Percentiles rank a stretch among this genome's conserved stretches.
Conservation (phyloP, 2,888 invertebrate species). For the Macaria notata region DNA sequence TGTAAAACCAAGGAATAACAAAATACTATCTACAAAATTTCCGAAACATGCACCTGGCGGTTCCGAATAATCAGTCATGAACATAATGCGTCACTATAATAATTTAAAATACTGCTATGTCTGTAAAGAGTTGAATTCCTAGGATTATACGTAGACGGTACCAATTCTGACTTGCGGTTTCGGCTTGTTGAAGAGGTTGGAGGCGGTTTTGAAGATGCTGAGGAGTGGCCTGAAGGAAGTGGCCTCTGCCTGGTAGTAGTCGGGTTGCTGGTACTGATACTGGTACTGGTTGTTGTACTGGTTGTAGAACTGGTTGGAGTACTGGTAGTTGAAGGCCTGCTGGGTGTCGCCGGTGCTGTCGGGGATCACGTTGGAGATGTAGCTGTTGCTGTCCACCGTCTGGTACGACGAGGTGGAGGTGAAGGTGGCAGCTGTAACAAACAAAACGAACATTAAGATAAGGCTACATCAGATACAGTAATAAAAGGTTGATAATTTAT, state of each 20-base stretch:
- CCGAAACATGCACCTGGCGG: conserved; percentile 62
- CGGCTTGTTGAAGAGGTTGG: conserved; percentile 67
- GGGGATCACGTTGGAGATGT: conserved; percentile 79
- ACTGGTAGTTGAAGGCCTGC: conserved; percentile 63
- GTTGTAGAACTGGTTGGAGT: conserved; percentile 53
- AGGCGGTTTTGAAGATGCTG: conserved; percentile 73
- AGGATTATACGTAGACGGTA: conserved; percentile 64
- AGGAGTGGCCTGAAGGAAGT: conserved; percentile 73
- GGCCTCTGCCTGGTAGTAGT: conserved; percentile 57
- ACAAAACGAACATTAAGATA: conserved; percentile 35
- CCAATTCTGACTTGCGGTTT: conserved; percentile 72
- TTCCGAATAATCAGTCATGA: conserved; percentile 79
- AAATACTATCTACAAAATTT: conserved; percentile 66
- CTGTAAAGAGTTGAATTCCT: conserved; percentile 32
- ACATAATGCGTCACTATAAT: conserved; percentile 69
- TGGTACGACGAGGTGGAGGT: conserved; percentile 69
- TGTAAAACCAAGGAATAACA: conserved; percentile 81
- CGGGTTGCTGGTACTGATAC: conserved; percentile 60
- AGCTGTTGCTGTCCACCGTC: conserved; percentile 69
- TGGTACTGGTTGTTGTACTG: conserved; percentile 63
- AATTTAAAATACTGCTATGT: conserved; percentile 71
- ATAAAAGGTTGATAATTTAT: conserved; percentile 31
- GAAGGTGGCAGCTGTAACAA: conserved; percentile 67
- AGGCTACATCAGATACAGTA: conserved; percentile 23
- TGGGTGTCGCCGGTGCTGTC: conserved; percentile 75